These are phyloP conservation scores for Crotalus viridis DNA, from an alignment of 2,113 vertebrate genomes.

Conservation along the genomic window DNA sequence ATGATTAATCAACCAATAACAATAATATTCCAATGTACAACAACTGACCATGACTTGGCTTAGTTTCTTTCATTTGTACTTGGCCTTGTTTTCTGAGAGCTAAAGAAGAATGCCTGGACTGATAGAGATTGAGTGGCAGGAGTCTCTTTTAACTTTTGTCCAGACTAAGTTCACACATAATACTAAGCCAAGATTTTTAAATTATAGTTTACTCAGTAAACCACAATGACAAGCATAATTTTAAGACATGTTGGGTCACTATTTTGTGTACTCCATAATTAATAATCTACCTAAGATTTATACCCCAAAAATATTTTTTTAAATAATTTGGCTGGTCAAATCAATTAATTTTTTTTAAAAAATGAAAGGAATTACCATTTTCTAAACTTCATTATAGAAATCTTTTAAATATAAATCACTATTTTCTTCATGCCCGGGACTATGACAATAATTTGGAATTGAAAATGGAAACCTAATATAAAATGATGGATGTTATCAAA, in stretches of 20 bases:
- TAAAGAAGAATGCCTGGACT: neutral
- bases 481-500: conserved; percentile 21
- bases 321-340: neutral
- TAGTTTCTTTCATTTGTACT: neutral
- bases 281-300: neutral
- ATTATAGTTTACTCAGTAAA: neutral
- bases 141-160: neutral
- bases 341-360: neutral
- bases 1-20: neutral
- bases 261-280: neutral
- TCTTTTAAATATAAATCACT: neutral
- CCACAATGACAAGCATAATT: neutral
- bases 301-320: neutral
- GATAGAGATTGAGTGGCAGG: neutral
- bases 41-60: neutral
- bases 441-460: neutral
- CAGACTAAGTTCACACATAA: neutral
- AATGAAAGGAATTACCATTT: neutral
- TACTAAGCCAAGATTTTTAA: neutral
- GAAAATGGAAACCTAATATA: neutral
- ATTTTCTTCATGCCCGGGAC: too few relatives aligned
- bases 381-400: neutral
- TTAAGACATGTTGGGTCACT: neutral
- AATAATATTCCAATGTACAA: neutral
- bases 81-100: neutral